These are phyloP conservation scores for Archaeoteleia sp. DNA, from an alignment of 2,888 invertebrate genomes.

Conservation along the genomic window DNA sequence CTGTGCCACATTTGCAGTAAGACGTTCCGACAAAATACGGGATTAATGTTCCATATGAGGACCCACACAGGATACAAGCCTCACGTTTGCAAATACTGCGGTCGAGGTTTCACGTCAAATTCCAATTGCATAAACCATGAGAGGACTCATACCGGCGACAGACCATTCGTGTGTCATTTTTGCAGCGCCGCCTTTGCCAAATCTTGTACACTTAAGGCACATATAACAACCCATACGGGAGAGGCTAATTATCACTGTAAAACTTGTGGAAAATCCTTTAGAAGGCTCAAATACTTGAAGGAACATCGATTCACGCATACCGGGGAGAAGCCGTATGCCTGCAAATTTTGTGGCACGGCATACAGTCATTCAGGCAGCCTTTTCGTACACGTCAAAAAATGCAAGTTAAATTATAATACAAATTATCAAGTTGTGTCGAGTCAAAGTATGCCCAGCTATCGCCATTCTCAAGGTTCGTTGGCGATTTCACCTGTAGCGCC, in stretches of 20 bases:
- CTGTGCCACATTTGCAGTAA: conserved; percentile 70
- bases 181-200: conserved; percentile 70
- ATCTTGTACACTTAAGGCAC: conserved; percentile 69
- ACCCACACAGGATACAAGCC: conserved; percentile 71
- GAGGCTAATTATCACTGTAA: conserved; percentile 72
- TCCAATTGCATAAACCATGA: conserved; percentile 71
- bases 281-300: conserved; percentile 67
- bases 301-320: conserved; percentile 70
- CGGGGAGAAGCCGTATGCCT: conserved; percentile 70
- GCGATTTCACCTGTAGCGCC: conserved; percentile 28
- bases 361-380: conserved; percentile 71
- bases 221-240: conserved; percentile 70
- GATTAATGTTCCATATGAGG: conserved; percentile 70
- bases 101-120: conserved; percentile 68
- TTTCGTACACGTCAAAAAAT: conserved; percentile 69
- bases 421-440: conserved; percentile 50
- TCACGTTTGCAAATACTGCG: conserved; percentile 69
- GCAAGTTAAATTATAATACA: conserved; percentile 59
- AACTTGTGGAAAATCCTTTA: conserved; percentile 70
- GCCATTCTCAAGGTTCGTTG: conserved; percentile 26
- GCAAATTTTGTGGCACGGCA: conserved; percentile 68
- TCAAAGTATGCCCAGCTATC: conserved; percentile 53
- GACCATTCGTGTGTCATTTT: conserved; percentile 69
- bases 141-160: conserved; percentile 69
- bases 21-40: conserved; percentile 69